Evolutionary conservation across 1,140 invertebrate genomes (phyloP), one percentile per base, ranked within the genome.

Genomic region (silkworm (Bombyx mori)): DNA sequence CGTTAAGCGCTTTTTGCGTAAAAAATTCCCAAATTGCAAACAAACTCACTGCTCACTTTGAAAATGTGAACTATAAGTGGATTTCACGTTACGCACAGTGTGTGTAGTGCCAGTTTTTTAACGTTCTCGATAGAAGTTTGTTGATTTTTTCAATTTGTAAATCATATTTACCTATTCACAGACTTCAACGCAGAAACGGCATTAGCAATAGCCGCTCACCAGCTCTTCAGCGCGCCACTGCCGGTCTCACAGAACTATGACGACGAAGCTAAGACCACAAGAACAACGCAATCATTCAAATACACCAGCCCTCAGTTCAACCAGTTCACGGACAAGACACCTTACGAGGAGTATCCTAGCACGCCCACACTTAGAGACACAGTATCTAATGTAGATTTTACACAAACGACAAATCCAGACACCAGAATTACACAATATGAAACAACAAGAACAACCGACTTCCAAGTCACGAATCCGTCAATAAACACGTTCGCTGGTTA

Each of bases 171-270:
- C 12, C 12, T 35, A 35, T 46, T 65, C 63, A 10, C 75, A 87
- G 84, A 82, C 61, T 61, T 73, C 52, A 77, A 61, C 54, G 68
- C 76, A 35, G 87, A 88, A 72, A 86, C 84, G 9, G 85, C 85
- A 6, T 71, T 88, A 52, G 87, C 87, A 2, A 74, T 88, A 56
- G 87, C 83, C 3, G 81, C 85, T 6, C 85, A 88, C 68, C 79
- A 88, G 52, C 77, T 88, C 4, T 58, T 88, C 35, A 73, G 77
- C 9, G 87, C 87, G 6, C 87, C 87, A 2, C 61, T 87, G 51
- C 87, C 87, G 6, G 75, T 75, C 58, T 72, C 82, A 43, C 73
- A 71, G 1, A 75, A 78, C 26, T 86, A 82, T 62, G 87, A 82
- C 18, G 72, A 76, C 51, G 72, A 69, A 51, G 61, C 60, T 9